Conservation (phyloP, 2,888 invertebrate species). For the Nipponacmea schrenckii region DNA sequence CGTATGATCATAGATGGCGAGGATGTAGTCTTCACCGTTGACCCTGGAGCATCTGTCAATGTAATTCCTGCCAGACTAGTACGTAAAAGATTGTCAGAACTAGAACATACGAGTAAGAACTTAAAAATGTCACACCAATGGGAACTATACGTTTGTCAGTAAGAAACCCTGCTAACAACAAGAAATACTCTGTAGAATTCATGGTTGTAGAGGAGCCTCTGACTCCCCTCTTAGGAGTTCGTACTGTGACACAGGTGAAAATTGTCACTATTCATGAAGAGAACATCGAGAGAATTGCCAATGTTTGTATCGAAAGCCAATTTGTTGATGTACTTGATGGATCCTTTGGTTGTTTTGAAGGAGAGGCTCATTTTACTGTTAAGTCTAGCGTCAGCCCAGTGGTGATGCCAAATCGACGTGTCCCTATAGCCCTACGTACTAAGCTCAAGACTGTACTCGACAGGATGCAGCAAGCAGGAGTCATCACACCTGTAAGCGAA, state of each 20-base stretch:
- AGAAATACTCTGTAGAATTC: too few species aligned
- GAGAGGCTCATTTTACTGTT: slow-evolving; percentile 27
- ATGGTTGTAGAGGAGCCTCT: slow-evolving; percentile 14
- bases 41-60: slow-evolving; percentile 20
- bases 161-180: too few species aligned
- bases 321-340: slow-evolving; percentile 26
- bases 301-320: neutral
- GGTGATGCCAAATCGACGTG: slow-evolving; percentile 23
- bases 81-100: too few species aligned
- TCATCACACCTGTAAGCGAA: slow-evolving; percentile 26
- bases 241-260: slow-evolving; percentile 24
- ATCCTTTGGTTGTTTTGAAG: slow-evolving; percentile 24
- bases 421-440: slow-evolving; percentile 22
- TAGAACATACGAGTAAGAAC: too few species aligned
- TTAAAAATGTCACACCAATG: too few species aligned
- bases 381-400: slow-evolving; percentile 24
- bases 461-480: slow-evolving; percentile 15
- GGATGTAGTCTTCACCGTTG: slow-evolving; percentile 21
- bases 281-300: slow-evolving; percentile 1
- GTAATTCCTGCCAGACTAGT: slow-evolving; percentile 13
- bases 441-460: slow-evolving; percentile 29
- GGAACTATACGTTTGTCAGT: too few species aligned
- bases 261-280: slow-evolving; percentile 25
- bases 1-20: slow-evolving; percentile 9
- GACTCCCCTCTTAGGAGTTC: slow-evolving; percentile 18